Evolutionary conservation across 2,888 invertebrate species (phyloP).

Genomic region (Poecilobothrus nobilitatus): DNA sequence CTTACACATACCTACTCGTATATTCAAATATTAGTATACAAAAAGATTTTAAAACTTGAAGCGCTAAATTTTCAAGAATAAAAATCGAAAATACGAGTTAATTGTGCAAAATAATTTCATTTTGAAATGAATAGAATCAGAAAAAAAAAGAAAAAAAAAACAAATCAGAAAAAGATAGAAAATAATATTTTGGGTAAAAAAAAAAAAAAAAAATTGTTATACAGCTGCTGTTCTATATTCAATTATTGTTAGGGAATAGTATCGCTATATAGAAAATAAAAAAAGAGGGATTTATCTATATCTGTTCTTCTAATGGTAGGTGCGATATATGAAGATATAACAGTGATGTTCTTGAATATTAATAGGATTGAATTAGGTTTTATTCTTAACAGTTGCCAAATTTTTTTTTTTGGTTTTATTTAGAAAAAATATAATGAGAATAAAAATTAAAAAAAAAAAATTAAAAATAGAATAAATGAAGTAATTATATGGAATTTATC

Average conservation of each 20-base stretch:
- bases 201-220: neutral
- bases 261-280: too few species aligned
- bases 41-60: neutral
- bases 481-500: neutral
- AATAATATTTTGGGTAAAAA: neutral
- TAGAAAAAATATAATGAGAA: too few species aligned
- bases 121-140: neutral
- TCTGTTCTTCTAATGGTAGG: neutral
- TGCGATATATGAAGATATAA: neutral
- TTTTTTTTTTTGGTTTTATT: too few species aligned
- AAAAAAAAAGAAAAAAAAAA: neutral
- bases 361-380: neutral
- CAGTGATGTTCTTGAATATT: neutral
- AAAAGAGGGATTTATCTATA: too few species aligned
- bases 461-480: neutral
- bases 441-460: too few species aligned
- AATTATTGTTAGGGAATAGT: too few species aligned
- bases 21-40: neutral
- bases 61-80: neutral
- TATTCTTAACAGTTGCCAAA: neutral
- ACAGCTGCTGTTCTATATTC: neutral
- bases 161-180: neutral
- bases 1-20: too few species aligned
- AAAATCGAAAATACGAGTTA: slow-evolving; percentile 1
- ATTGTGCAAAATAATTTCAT: slow-evolving; percentile 6